Evolutionary conservation across 2,888 invertebrate genomes (phyloP).

Genomic region (Stenolophus ochropezus): DNA sequence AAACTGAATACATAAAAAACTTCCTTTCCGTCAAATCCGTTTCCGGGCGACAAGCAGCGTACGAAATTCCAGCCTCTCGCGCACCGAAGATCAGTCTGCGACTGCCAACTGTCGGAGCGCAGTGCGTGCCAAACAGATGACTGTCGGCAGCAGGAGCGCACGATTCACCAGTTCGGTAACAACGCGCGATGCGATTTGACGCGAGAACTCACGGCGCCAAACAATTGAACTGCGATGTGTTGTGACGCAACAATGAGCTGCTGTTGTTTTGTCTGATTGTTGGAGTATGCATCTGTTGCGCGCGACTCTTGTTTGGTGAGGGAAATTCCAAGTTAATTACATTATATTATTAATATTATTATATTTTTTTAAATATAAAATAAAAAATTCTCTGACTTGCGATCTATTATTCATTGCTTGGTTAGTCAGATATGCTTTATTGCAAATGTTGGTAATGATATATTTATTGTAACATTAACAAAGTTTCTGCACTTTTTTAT

Average conservation of each 20-base stretch:
- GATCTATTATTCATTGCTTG: no score
- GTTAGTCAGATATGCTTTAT: no score
- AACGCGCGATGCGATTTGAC: conserved; percentile 40
- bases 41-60: neutral
- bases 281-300: neutral
- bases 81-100: neutral
- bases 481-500: no score
- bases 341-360: no score
- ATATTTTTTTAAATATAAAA: no score
- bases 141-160: conserved; percentile 6
- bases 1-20: conserved; percentile 35
- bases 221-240: conserved; percentile 35
- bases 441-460: no score
- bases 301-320: neutral
- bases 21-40: conserved; percentile 7
- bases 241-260: conserved; percentile 1
- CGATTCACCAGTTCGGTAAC: conserved; percentile 14
- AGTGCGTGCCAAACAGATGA: conserved; percentile 14
- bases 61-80: neutral
- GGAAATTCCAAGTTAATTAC: no score
- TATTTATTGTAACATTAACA: no score
- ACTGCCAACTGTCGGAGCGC: neutral
- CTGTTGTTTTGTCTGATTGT: conserved; percentile 8
- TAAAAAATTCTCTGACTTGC: no score
- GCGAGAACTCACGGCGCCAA: conserved; percentile 15